These are phyloP conservation scores for Esperia sulphurella DNA, from an alignment of 2,888 invertebrate genomes.

Conservation along the genomic window DNA sequence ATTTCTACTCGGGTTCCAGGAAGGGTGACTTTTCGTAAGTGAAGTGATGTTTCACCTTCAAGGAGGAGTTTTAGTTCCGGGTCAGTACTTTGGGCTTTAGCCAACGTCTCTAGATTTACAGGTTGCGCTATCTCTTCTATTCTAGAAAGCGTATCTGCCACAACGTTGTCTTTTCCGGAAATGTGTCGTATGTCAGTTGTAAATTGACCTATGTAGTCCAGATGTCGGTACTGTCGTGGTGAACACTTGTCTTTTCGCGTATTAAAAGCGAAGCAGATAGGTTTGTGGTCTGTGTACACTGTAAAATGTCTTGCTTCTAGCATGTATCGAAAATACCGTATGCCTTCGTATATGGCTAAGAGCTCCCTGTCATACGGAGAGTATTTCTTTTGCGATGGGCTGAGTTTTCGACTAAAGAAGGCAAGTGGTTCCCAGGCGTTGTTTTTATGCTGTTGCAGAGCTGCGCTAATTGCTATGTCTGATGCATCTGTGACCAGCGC, in stretches of 20 bases:
- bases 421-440: slow-evolving; percentile 30
- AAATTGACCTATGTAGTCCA: slow-evolving; percentile 16
- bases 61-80: slow-evolving; percentile 1
- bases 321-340: slow-evolving; percentile 38
- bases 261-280: slow-evolving; percentile 30
- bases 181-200: slow-evolving; percentile 10
- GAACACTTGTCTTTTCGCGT: slow-evolving; percentile 17
- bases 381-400: slow-evolving; percentile 32
- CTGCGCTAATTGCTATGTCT: slow-evolving; percentile 34
- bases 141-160: slow-evolving; percentile 24
- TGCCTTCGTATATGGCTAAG: slow-evolving; percentile 35
- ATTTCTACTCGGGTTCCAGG: slow-evolving; percentile 6
- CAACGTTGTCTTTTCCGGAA: slow-evolving; percentile 9
- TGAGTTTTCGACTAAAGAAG: slow-evolving; percentile 39
- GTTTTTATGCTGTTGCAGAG: slow-evolving; percentile 31
- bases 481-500: too few relatives aligned
- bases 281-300: too few relatives aligned
- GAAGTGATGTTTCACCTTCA: slow-evolving; percentile 1
- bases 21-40: slow-evolving; percentile 1
- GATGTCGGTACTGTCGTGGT: slow-evolving; percentile 11
- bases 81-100: slow-evolving; percentile 5
- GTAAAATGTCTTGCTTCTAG: slow-evolving; percentile 35
- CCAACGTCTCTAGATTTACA: slow-evolving; percentile 5
- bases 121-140: slow-evolving; percentile 13
- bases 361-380: too few relatives aligned